Base-by-base conservation (phyloP, 2,888 invertebrate genomes). In the Volucella inflata region DNA sequence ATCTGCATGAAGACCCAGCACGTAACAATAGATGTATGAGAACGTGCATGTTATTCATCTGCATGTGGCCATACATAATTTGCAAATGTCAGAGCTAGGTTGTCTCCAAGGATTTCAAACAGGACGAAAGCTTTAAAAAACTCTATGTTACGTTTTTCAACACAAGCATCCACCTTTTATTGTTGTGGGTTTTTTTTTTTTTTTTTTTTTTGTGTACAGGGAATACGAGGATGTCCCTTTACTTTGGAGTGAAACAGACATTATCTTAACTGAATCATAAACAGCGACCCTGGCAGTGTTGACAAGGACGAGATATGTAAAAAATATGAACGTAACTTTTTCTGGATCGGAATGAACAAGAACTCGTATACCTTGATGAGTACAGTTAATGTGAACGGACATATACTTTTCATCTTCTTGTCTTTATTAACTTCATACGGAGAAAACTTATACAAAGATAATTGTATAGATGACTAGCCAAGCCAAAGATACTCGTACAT, bases 231-330 rank as follows among this genome's bases (percentile, higher is more conserved):
- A n/a, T 78, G 42, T 57, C 51, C 79, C 70, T 11, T 21, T 62
- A 53, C 59, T 79, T 82, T 67, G 76, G 75, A 30, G 70, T 67
- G 40, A 53, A 48, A 48, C 71, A 76, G 71, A 76, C 84, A 76
- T 80, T 76, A 80, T 80, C 75, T 80, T 76, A 85, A 80, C 80
- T 85, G 80, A 85, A 85, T 85, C 84, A 76, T 85, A 85, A 80
- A 85, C 84, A 72, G 81, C 71, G 71, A 85, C 62, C 76, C 75
- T 67, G 67, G 70, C 74, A 76, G 84, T 55, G 84, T 48, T 85
- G 84, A 85, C 84, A 85, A 76, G 76, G 40, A 79, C 30, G 30
- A 81, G 51, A 14, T 60, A 67, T 62, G 67, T 59, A 11, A 48
- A 65, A 76, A 75, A 78, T 80, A 67, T 53, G 70, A 71, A 85